phyloP scores from a whole-genome alignment of 2,797 vertebrate species.

The Leuciscus waleckii region DNA sequence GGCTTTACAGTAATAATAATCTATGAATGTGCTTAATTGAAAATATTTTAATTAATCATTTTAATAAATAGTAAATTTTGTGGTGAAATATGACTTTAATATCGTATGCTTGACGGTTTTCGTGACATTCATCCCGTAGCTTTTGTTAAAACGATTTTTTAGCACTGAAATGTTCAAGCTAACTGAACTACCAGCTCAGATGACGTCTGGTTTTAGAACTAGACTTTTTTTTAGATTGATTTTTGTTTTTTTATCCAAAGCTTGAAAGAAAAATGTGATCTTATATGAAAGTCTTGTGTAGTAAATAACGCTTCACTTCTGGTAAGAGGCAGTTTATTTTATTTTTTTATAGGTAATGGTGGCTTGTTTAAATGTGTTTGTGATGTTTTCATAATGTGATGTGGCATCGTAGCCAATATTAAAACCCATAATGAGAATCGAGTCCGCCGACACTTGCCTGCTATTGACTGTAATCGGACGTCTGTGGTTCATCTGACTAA shows the following conservation, averaged over 20 bases:
- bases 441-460: constrained; percentile 2
- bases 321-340: constrained; percentile 3
- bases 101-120: neutral
- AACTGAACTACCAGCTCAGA: constrained; percentile 31
- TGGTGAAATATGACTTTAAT: constrained; percentile 23
- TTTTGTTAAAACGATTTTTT: constrained; percentile 40
- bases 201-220: constrained; percentile 44
- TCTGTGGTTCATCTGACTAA: constrained; percentile 35
- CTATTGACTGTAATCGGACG: constrained; percentile 25
- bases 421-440: constrained; percentile 17
- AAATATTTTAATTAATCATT: neutral
- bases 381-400: constrained; percentile 46
- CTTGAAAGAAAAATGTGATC: constrained; percentile 6
- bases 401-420: constrained; percentile 39
- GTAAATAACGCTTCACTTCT: constrained; percentile 13
- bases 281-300: constrained; percentile 32
- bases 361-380: constrained; percentile 23
- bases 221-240: constrained; percentile 7
- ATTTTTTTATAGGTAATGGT: constrained; percentile 11
- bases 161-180: constrained; percentile 45
- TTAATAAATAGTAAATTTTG: neutral
- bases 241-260: constrained; percentile 8
- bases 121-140: neutral
- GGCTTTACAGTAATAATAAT: neutral
- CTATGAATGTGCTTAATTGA: neutral